Base-by-base conservation (phyloP, 2,888 invertebrate species). In the Limulus polyphemus region DNA sequence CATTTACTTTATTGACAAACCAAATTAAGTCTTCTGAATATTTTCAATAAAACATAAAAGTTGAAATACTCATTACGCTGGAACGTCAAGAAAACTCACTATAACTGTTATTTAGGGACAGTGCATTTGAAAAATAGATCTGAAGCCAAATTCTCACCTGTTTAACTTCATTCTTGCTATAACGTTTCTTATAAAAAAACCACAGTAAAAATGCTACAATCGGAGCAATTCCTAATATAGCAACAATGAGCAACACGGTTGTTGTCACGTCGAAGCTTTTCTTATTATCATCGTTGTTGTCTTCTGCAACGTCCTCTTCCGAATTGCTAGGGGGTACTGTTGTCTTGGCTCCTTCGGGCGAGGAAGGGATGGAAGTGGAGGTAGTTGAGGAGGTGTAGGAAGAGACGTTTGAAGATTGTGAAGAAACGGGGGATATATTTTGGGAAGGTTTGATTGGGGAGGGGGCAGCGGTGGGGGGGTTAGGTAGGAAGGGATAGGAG, bases 211-310 rank as follows among this genome's bases (percentile, higher is more conserved):
- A 62, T 14, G 57, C 59, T 1, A 66, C 54, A n/a, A 66, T 60
- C 11, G 68, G 67, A 4, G 65, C 64, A 50, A 68, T 64, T n/a
- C 59, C 61, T n/a, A 67, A 59, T 7, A 60, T 59, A 1, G 64
- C 61, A 16, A 68, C 46, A 47, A 67, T 13, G 9, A 65, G 68
- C n/a, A 64, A 58, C 2, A 66, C 60, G 1, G 64, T 60, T 0
- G 66, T 56, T 48, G 59, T 49, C 59, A 61, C 16, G 17, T 51
- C 49, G 5, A 55, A n/a, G 5, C 14, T 47, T n/a, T 32, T 47
- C 55, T 55, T 59, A 12, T 13, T 10, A 16, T 49, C 47, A 1
- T 48, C 11, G 14, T 56, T 16, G 7, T 51, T 12, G 10, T 10
- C 50, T n/a, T 46, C 16, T 3, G 7, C 3, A 5, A 32, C 32